Evolutionary conservation across 2,797 vertebrate genomes (phyloP).

Genomic region (Tenualosa thibaudeaui): DNA sequence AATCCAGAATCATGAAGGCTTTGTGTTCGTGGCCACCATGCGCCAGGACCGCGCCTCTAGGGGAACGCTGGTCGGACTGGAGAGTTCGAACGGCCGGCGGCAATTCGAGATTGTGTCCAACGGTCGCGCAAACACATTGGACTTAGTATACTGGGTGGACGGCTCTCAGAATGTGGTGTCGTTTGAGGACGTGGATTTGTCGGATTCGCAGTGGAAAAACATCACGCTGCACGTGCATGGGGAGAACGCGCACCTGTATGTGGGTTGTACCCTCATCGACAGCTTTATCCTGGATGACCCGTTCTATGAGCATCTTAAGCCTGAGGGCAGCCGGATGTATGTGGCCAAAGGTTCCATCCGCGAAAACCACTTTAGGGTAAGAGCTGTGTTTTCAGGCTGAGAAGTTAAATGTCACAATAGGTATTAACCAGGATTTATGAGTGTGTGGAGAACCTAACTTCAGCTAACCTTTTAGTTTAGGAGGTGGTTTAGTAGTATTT

Average conservation of each 20-base stretch:
- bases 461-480: not conserved
- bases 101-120: conserved; percentile 95
- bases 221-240: conserved; percentile 88
- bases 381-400: conserved; percentile 43
- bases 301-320: conserved; percentile 87
- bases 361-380: conserved; percentile 94
- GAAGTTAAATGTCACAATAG: conserved; percentile 4
- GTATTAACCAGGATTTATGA: not conserved
- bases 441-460: not conserved
- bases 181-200: conserved; percentile 93
- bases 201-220: conserved; percentile 95
- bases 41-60: conserved; percentile 87
- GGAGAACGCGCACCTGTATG: conserved; percentile 88
- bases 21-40: conserved; percentile 86
- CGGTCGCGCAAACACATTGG: conserved; percentile 89
- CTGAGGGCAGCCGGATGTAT: conserved; percentile 85
- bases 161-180: conserved; percentile 84
- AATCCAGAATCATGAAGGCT: conserved; percentile 86
- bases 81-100: conserved; percentile 78
- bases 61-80: conserved; percentile 87
- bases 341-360: conserved; percentile 86
- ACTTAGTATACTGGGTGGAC: conserved; percentile 88
- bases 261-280: conserved; percentile 92
- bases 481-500: not conserved
- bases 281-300: conserved; percentile 91